Evolutionary conservation across 2,113 vertebrate species (phyloP).

Genomic region (Alethe diademata): DNA sequence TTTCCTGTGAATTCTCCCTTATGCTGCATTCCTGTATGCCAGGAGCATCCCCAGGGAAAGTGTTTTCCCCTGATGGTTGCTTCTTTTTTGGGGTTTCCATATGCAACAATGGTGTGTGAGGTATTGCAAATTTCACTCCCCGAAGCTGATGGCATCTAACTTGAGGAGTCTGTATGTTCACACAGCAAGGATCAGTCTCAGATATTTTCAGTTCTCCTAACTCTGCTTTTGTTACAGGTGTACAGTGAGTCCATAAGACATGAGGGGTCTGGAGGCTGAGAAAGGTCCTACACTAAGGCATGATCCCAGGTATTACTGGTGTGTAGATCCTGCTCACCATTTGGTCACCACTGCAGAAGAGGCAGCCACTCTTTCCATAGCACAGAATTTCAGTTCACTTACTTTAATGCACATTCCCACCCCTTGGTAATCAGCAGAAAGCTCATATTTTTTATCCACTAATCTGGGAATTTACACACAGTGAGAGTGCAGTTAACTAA

Average conservation of each 20-base stretch:
- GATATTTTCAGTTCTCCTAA: background rate
- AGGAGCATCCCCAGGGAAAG: background rate
- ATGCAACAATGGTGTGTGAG: background rate
- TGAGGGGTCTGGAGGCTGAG: background rate
- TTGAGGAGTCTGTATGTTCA: background rate
- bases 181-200: background rate
- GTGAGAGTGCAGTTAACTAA: background rate
- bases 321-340: fast-evolving
- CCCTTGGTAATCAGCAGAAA: background rate
- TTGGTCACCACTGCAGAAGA: background rate
- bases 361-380: background rate
- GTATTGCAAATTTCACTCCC: background rate
- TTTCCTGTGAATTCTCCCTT: background rate
- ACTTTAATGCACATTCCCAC: background rate
- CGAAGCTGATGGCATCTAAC: background rate
- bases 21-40: background rate
- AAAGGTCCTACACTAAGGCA: fast-evolving
- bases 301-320: background rate
- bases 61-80: background rate
- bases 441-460: background rate
- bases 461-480: background rate
- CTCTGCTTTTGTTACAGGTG: background rate
- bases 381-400: background rate
- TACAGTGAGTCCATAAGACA: fast-evolving
- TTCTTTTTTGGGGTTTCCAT: background rate